Evolutionary conservation across 2,888 invertebrate species (phyloP).

Genomic region (Monoplex corrugatus): DNA sequence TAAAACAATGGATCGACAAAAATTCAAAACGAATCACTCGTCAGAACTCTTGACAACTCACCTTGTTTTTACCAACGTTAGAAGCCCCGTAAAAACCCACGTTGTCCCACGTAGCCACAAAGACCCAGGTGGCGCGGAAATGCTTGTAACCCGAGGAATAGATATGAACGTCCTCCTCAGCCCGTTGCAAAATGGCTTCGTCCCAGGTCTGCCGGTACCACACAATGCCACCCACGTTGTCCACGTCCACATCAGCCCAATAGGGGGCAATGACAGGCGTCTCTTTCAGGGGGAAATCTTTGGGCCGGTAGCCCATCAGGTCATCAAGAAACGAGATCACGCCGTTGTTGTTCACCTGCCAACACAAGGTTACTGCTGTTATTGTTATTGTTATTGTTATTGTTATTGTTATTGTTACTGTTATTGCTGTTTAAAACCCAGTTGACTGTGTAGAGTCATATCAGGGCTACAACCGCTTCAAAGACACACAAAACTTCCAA

Average conservation of each 20-base stretch:
- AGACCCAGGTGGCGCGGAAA: conserved; percentile 69
- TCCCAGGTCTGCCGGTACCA: conserved; percentile 65
- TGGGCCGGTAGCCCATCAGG: conserved; percentile 65
- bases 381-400: no score
- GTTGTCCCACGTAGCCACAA: conserved; percentile 76
- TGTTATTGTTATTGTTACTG: no score
- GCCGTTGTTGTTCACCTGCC: conserved; percentile 76
- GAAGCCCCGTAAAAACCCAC: conserved; percentile 75
- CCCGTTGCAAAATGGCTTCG: conserved; percentile 52
- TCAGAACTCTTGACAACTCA: conserved; percentile 50
- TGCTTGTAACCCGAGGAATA: conserved; percentile 62
- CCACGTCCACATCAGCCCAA: conserved; percentile 75
- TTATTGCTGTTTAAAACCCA: no score
- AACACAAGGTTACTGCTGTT: no score
- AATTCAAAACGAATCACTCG: background rate
- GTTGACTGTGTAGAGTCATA: no score
- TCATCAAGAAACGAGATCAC: conserved; percentile 69
- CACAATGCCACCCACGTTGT: conserved; percentile 61
- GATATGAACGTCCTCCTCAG: conserved; percentile 64
- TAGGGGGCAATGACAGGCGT: conserved; percentile 72
- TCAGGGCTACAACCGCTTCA: no score
- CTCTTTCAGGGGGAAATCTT: conserved; percentile 65
- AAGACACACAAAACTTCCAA: no score
- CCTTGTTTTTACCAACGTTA: conserved; percentile 62
- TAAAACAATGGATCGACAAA: background rate